Evolutionary conservation across 1,140 invertebrate genomes (phyloP), one percentile per base, ranked within the genome.

Genomic region (Drosophila sucinea): DNA sequence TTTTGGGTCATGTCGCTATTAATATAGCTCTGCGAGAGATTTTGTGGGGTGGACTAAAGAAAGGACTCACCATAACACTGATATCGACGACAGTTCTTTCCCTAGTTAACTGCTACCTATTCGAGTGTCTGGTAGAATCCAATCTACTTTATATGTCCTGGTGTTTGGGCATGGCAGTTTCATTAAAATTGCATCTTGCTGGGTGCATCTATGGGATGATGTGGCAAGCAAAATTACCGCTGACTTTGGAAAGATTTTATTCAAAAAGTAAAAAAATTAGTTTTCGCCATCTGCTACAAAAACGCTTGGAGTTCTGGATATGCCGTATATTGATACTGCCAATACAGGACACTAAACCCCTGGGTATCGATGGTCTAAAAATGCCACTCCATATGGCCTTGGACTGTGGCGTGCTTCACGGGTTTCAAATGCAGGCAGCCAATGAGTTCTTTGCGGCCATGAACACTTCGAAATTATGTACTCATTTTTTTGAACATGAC

Each of bases 401-500:
- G 47, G 30, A 62, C 10, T 40, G 30, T 3, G 7, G 7, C 1
- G 35, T 27, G 11, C 25, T 79, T 0, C 54, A 64, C 25, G 81
- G 81, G 0, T 79, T 83, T 38, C 57, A 65, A 3, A n/a, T 77
- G 30, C 70, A 74, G 40, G 66, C 65, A n/a, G 64, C 77, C 3
- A 56, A 44, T 8, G 67, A 81, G 1, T 84, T 85, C 29, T 64
- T 62, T 29, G 30, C 32, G 7, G 5, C 44, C 3, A 67, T 73
- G 23, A n/a, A 60, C 11, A 1, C 5, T 2, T 2, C 1, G 8
- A 63, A 1, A 5, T 1, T 17, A 6, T n/a, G 4, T 4, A 0
- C 2, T 1, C 11, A 41, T 1, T 4, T 67, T 2, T 71, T 72
- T 40, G 7, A 64, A 8, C n/a, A 27, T 2, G 29, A 17, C 2